These are phyloP conservation scores for Heteromormyrus szaboi DNA, from an alignment of 2,797 vertebrate species.

Conservation along the genomic window DNA sequence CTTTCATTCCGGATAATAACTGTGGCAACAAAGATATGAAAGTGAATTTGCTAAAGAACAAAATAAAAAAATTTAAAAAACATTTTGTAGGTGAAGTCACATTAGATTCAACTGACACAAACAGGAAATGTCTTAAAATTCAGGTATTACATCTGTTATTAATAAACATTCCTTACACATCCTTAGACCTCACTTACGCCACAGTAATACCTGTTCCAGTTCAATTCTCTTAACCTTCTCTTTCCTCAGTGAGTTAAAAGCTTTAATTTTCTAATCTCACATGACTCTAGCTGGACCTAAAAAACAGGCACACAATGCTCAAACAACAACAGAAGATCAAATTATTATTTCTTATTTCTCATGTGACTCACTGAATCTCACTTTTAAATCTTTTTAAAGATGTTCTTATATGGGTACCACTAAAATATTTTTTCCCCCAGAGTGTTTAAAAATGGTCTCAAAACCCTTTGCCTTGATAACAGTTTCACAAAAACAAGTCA, in stretches of 20 bases:
- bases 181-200: neutral
- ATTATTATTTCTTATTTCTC: neutral
- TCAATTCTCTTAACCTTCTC: neutral
- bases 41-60: neutral
- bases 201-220: neutral
- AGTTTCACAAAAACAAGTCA: neutral
- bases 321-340: neutral
- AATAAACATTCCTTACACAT: slow-evolving; percentile 1
- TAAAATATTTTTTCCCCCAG: neutral
- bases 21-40: neutral
- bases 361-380: neutral
- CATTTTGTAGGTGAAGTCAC: neutral
- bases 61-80: neutral
- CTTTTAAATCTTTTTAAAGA: neutral
- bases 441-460: neutral
- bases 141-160: neutral
- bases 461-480: neutral
- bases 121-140: neutral
- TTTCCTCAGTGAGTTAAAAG: neutral
- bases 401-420: neutral
- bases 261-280: slow-evolving; percentile 1
- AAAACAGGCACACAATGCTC: neutral
- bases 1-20: neutral
- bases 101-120: neutral
- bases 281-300: neutral